Evolutionary conservation across 2,888 invertebrate species (phyloP).

Genomic region (Rhorus exstirpatorius): DNA sequence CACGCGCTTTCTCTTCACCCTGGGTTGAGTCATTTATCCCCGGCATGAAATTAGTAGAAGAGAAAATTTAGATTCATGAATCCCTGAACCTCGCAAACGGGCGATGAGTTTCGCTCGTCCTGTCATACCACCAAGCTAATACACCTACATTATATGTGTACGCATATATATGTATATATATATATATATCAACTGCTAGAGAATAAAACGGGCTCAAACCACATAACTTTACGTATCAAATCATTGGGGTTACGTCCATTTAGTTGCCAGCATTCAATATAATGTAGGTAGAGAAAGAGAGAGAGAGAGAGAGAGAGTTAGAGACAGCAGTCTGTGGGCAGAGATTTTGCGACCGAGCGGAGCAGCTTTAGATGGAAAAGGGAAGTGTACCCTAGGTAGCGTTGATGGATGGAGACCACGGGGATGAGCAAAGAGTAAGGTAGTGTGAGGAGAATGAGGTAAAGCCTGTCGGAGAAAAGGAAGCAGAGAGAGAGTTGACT

Average conservation of each 20-base stretch:
- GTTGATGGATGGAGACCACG: conserved; percentile 65
- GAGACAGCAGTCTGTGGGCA: conserved; percentile 27
- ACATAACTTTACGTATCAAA: neutral
- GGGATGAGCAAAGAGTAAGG: conserved; percentile 21
- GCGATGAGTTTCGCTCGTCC: conserved; percentile 54
- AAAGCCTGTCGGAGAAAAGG: conserved; percentile 40
- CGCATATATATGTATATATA: conserved; percentile 4
- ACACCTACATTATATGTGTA: conserved; percentile 19
- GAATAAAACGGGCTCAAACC: conserved; percentile 25
- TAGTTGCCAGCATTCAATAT: neutral
- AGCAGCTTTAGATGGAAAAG: conserved; percentile 39
- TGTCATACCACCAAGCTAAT: conserved; percentile 37
- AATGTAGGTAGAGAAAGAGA: neutral
- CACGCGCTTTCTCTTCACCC: conserved; percentile 9
- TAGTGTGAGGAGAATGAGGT: conserved; percentile 24
- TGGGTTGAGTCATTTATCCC: conserved; percentile 68
- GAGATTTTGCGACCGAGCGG: conserved; percentile 37
- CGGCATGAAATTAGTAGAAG: conserved; percentile 69
- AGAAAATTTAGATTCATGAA: conserved; percentile 72
- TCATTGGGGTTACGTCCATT: neutral
- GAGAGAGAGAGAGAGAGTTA: conserved; percentile 8
- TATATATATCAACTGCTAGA: neutral
- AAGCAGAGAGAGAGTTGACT: conserved; percentile 34
- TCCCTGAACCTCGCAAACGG: conserved; percentile 52
- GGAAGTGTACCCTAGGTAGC: conserved; percentile 47